Evolutionary conservation across 2,113 vertebrate genomes (phyloP), one percentile per base, ranked within the genome.

Genomic region (Lonchura striata): DNA sequence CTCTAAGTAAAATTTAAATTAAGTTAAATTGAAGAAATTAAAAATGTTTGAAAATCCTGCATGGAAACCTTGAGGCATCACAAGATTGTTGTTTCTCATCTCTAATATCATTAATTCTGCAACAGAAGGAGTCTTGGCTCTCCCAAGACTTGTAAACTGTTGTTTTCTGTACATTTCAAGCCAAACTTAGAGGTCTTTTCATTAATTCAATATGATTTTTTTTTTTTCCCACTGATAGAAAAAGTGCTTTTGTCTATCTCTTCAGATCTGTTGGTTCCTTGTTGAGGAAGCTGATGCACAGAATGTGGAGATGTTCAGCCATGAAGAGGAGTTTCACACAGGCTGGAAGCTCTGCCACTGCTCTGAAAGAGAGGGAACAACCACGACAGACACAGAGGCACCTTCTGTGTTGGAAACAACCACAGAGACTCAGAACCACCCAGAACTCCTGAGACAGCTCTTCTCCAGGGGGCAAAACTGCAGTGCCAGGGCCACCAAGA

Each of bases 1-100:
- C 95, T 98, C 97, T 97, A 97, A 97, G 97, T 98, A 97, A 98
- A 98, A 98, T 98, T 98, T 97, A 98, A 97, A 98, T 98, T 96
- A 98, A 97, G 96, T 97, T 97, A 98, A 98, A 98, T 98, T 97
- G 97, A 89, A 98, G 97, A 98, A 98, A 98, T 98, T 97, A 97
- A 97, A 98, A 98, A 97, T 97, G 97, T 97, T 97, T 97, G 96
- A 98, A 98, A 97, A 96, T 83, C 74, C 53, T 95, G 80, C 90
- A 81, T 95, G 79, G 95, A 96, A 97, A 97, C 97, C 97, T 97
- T 74, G 53, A 96, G 97, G 97, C 97, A 96, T 96, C 96, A 46
- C 90, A 97, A 92, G 60, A 79, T 85, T 97, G 95, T 96, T 84
- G 66, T 82, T 96, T 97, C 95, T 97, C 93, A 91, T 97, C 82